A percentile compares a stretch with the other conserved stretches of the same genome.
Conservation (phyloP, 92 coral and sea anemone species). For the Epizoanthus rinbou region DNA sequence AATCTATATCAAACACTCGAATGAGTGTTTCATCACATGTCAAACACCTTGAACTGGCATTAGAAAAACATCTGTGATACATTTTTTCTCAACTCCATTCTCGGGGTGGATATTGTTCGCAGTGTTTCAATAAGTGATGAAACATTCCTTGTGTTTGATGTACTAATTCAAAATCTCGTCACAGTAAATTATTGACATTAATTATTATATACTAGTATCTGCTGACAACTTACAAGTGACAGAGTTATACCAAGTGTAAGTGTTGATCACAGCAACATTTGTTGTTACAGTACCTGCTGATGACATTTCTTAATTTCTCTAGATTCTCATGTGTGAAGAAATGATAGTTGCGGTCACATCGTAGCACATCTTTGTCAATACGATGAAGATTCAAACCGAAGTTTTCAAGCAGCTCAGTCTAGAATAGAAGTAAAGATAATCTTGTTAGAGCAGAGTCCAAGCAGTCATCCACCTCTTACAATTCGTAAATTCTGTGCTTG, state of each 20-base stretch:
- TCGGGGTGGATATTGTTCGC: no score
- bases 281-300: slow-evolving; percentile 73
- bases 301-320: slow-evolving; percentile 87
- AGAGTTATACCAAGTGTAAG: background rate
- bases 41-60: no score
- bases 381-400: slow-evolving; percentile 95
- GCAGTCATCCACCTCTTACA: no score
- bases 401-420: slow-evolving; percentile 90
- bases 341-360: slow-evolving; percentile 92
- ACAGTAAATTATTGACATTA: background rate
- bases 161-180: background rate
- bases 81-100: no score
- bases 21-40: no score
- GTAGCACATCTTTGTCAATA: slow-evolving; percentile 93
- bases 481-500: background rate
- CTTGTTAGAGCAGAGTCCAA: background rate
- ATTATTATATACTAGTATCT: background rate
- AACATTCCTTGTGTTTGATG: no score
- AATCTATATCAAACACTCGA: no score
- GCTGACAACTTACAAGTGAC: background rate
- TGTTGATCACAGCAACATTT: no score
- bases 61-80: no score
- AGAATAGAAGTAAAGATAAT: slow-evolving; percentile 10
- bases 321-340: slow-evolving; percentile 92
- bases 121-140: no score